Conservation (phyloP, 2,888 invertebrate species). For the Tenthredo mesomela region DNA sequence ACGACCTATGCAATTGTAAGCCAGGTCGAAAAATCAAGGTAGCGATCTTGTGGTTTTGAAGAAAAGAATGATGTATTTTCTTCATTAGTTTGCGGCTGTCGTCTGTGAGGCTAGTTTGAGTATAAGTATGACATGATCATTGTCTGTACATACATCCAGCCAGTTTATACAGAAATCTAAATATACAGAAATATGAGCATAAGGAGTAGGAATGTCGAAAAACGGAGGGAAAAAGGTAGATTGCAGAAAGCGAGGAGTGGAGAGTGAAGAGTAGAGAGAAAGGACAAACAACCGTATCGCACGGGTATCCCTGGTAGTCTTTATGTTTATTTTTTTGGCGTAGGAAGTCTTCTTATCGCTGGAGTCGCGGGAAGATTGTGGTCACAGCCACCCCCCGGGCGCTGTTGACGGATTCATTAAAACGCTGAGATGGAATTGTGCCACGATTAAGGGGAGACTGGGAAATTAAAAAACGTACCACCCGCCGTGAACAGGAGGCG, state of each 20-base stretch:
- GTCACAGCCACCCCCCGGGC: conserved; percentile 51
- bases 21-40: neutral
- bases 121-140: neutral
- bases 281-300: conserved; percentile 43
- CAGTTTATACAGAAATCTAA: neutral
- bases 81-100: neutral
- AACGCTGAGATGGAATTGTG: conserved; percentile 67
- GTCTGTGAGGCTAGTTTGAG: neutral
- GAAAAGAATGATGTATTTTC: neutral
- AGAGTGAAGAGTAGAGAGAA: conserved; percentile 45
- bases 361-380: conserved; percentile 48
- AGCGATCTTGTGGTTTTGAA: neutral
- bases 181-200: neutral
- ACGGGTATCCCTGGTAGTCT: conserved; percentile 34
- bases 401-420: conserved; percentile 73
- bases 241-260: conserved; percentile 47
- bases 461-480: conserved; percentile 58
- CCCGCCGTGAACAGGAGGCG: conserved; percentile 46
- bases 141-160: neutral
- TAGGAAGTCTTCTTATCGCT: conserved; percentile 54
- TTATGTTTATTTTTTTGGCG: conserved; percentile 34
- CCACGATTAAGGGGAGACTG: conserved; percentile 66
- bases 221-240: neutral
- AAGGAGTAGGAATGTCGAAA: neutral
- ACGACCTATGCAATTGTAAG: neutral